Evolutionary conservation across 1,140 invertebrate genomes (phyloP), one percentile per base, ranked within the genome.

Genomic region (Zaprionus taronus): DNA sequence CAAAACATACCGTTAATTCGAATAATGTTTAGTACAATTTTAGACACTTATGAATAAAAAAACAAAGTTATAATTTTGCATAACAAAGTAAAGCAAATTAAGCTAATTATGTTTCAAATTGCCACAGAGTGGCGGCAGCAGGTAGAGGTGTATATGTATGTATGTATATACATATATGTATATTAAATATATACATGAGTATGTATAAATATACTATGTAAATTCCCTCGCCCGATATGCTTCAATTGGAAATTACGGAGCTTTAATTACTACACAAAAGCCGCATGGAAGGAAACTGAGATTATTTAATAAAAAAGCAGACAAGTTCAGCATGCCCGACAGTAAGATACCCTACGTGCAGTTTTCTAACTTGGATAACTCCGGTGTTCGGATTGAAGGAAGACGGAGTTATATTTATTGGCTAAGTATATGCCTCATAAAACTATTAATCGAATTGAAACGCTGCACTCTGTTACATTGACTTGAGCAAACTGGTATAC

Each of bases 221-320:
- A 0, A 2, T 49, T 24, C 1, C 9, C 36, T 66, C 6, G n/a
- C 6, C 7, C 41, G 41, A n/a, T 44, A 47, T 51, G 55, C 22
- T 28, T 34, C 49, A 24, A 64, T 73, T 41, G 64, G 71, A 82
- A 85, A 85, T 76, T 85, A 79, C 78, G 75, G 38, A 57, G 63
- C 67, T 70, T 78, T 84, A 91, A 91, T 93, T 91, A 84, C 72
- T 60, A 55, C 63, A 92, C 86, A 92, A 92, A 81, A 83, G 87
- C 70, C 75, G 74, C 66, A 53, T 26, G 20, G 36, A 61, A 22
- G 17, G 26, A 56, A 56, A 41, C 11, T 47, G 64, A 65, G 79
- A 80, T 89, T 89, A 89, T 90, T 84, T 67, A 89, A 89, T 90
- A 85, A 87, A 87, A 87, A 90, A 74, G 72, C 51, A 34, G 31